Percentiles rank a stretch among this genome's conserved stretches.
Evolutionary conservation across 2,888 invertebrate genomes (phyloP).

Genomic region (Erebia epiphron): DNA sequence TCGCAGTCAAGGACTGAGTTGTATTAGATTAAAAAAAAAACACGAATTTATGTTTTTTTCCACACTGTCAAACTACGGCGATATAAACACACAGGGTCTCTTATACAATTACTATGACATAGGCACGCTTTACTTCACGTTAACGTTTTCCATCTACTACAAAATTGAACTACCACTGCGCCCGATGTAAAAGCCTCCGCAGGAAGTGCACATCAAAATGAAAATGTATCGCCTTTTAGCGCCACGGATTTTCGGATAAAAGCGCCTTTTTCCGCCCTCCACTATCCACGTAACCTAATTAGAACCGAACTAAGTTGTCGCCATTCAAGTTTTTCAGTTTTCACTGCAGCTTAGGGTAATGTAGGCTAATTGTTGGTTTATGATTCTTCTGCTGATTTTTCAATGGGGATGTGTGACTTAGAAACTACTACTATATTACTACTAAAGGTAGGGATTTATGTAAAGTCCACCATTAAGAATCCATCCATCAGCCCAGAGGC

Average conservation of each 20-base stretch:
- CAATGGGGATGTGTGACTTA: too few species aligned
- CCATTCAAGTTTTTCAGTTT: constrained; percentile 10
- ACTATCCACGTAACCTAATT: constrained; percentile 18
- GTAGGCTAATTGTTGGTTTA: constrained; percentile 8
- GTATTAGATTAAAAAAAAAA: too few species aligned
- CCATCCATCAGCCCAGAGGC: too few species aligned
- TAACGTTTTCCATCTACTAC: constrained; percentile 8
- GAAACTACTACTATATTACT: too few species aligned
- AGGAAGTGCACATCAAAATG: constrained; percentile 26
- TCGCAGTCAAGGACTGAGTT: too few species aligned
- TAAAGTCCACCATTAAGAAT: too few species aligned
- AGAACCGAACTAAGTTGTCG: constrained; percentile 11
- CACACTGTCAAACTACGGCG: too few species aligned
- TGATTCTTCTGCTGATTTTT: background rate
- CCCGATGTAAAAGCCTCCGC: constrained; percentile 25
- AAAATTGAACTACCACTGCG: constrained; percentile 25
- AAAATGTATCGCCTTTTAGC: constrained; percentile 29
- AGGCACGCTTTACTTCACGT: too few species aligned
- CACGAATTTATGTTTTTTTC: too few species aligned
- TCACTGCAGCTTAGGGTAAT: constrained; percentile 2
- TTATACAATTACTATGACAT: too few species aligned
- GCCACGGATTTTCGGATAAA: constrained; percentile 25
- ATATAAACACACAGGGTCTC: too few species aligned
- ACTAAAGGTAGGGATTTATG: too few species aligned
- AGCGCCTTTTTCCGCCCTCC: constrained; percentile 18